A percentile compares a stretch with the other conserved stretches of the same genome.
Conservation (phyloP, 2,888 invertebrate species). For the Drosophila prostipennis region DNA sequence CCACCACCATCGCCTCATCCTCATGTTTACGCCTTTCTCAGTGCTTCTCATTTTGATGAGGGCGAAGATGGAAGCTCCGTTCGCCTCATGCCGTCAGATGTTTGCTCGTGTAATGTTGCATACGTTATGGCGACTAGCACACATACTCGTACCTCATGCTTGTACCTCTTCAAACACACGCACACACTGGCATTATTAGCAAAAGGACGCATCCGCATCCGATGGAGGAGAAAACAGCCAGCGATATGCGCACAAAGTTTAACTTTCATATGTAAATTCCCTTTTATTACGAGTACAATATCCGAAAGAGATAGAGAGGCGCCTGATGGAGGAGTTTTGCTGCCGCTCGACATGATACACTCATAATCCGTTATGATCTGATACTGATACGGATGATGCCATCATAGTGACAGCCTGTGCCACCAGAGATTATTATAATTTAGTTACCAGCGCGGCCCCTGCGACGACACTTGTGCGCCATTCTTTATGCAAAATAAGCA, state of each 20-base stretch:
- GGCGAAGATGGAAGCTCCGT: conserved; percentile 26
- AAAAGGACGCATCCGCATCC: conserved; percentile 45
- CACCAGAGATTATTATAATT: conserved; percentile 66
- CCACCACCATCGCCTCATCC: background rate
- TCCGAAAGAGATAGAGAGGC: conserved; percentile 54
- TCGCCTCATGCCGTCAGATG: conserved; percentile 35
- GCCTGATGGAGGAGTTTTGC: conserved; percentile 22
- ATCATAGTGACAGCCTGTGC: conserved; percentile 43
- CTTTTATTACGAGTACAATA: conserved; percentile 70
- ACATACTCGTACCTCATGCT: conserved; percentile 29
- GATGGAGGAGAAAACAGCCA: conserved; percentile 38
- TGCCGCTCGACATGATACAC: conserved; percentile 62
- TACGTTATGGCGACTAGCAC: conserved; percentile 40
- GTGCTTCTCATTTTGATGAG: conserved; percentile 41
- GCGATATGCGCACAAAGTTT: conserved; percentile 45
- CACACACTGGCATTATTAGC: conserved; percentile 49
- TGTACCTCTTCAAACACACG: conserved; percentile 31
- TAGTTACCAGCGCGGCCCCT: conserved; percentile 44
- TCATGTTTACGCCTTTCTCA: conserved; percentile 27
- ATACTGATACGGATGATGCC: conserved; percentile 69
- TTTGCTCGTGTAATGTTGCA: conserved; percentile 55
- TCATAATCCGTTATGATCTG: conserved; percentile 74
- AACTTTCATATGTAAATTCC: conserved; percentile 66
- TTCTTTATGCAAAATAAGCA: conserved; percentile 44
- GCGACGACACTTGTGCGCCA: conserved; percentile 49